These are phyloP conservation scores for Turritopsis rubra DNA, from an alignment of 30 jellyfish, hydroid and myxozoan genomes.

Conservation along the genomic window DNA sequence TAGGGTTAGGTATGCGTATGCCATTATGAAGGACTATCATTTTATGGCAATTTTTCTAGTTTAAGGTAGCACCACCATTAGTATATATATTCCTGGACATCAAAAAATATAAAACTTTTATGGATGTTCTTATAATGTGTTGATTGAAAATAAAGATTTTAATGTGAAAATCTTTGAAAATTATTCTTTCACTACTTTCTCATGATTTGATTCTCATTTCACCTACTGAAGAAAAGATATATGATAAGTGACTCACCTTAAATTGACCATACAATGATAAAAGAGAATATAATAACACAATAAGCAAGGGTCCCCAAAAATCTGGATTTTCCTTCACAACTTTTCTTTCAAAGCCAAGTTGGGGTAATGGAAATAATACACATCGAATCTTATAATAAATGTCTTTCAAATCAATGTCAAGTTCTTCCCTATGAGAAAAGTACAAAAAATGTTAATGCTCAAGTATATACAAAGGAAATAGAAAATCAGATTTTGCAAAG, in stretches of 20 bases:
- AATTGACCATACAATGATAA: conserved; percentile 88
- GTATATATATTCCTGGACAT: no score
- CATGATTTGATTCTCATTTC: background rate
- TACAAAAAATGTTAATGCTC: background rate
- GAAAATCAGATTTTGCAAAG: background rate
- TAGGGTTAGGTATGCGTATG: no score
- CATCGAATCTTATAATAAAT: conserved; percentile 81
- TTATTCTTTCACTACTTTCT: no score
- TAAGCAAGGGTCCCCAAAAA: conserved; percentile 93
- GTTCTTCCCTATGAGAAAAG: conserved; percentile 53
- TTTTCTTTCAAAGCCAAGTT: conserved; percentile 72
- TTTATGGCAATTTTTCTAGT: no score
- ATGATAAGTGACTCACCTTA: conserved; percentile 45
- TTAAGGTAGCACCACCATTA: no score
- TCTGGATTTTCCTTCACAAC: conserved; percentile 83
- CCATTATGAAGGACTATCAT: no score
- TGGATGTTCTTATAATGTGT: no score
- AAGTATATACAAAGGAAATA: background rate
- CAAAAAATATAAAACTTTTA: no score
- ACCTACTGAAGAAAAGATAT: background rate
- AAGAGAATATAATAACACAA: conserved; percentile 69
- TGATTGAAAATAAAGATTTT: no score
- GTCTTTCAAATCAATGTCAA: conserved; percentile 77
- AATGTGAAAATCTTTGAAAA: no score
- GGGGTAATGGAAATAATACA: conserved; percentile 84